A percentile compares a stretch with the other conserved stretches of the same genome.
Conservation (phyloP, 2,888 invertebrate species). For the Oligia latruncula region DNA sequence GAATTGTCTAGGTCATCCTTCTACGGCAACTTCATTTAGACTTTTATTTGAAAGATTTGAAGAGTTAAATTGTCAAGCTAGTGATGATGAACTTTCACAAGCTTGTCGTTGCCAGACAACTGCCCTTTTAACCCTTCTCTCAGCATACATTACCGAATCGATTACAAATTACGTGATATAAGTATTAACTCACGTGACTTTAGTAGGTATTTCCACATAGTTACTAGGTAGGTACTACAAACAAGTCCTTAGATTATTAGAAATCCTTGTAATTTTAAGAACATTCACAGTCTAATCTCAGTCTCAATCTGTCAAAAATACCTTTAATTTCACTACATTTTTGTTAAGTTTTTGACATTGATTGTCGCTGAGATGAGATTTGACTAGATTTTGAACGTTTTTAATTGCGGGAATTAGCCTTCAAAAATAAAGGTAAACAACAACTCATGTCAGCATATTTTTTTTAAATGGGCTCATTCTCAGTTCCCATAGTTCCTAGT, state of each 20-base stretch:
- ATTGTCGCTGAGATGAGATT: too few species aligned
- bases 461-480: neutral
- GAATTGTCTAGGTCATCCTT: neutral
- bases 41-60: constrained; percentile 1
- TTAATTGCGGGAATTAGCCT: too few species aligned
- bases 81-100: constrained; percentile 20
- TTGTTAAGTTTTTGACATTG: too few species aligned
- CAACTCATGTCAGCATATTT: neutral
- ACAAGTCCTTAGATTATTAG: neutral
- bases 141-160: constrained; percentile 43
- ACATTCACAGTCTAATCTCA: too few species aligned
- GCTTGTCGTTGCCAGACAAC: constrained; percentile 28
- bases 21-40: neutral
- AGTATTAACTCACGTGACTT: constrained; percentile 1
- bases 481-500: neutral
- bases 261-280: neutral
- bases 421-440: neutral
- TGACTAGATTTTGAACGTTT: too few species aligned
- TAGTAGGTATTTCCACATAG: neutral
- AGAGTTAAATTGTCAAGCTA: constrained; percentile 14
- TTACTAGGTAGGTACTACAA: neutral
- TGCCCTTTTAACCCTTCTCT: constrained; percentile 41
- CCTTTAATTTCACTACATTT: too few species aligned
- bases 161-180: constrained; percentile 40
- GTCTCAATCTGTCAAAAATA: too few species aligned